Conservation (phyloP, 2,888 invertebrate species). For the Merodon equestris region DNA sequence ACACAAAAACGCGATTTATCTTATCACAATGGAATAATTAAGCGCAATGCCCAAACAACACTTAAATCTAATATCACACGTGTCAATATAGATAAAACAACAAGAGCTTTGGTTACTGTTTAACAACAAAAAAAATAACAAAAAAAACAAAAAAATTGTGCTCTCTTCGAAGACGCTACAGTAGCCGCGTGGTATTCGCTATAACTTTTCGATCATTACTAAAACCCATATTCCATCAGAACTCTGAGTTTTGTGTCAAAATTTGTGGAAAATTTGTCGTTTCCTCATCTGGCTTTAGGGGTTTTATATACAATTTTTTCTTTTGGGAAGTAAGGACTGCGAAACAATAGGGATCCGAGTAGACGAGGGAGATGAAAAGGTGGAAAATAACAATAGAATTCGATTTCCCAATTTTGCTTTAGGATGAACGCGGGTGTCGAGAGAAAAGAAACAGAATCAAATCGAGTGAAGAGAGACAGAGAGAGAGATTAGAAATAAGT, state of each 20-base stretch:
- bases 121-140: no score
- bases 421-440: not conserved
- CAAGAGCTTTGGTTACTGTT: conserved; percentile 19
- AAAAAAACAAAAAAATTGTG: no score
- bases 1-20: conserved; percentile 34
- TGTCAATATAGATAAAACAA: conserved; percentile 15
- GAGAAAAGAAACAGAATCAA: not conserved
- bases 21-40: conserved; percentile 27
- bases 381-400: conserved; percentile 66
- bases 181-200: conserved; percentile 35
- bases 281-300: no score
- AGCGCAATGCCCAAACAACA: conserved; percentile 23
- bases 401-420: conserved; percentile 31
- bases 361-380: conserved; percentile 39
- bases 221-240: conserved; percentile 27
- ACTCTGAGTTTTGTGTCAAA: conserved; percentile 35
- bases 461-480: not conserved
- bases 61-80: conserved; percentile 36
- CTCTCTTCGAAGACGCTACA: conserved; percentile 8
- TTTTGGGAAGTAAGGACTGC: conserved; percentile 36
- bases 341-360: not conserved
- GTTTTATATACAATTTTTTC: not conserved
- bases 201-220: conserved; percentile 46
- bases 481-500: conserved; percentile 4
- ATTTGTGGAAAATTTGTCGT: conserved; percentile 18